These are phyloP conservation scores for Manacus vitellinus DNA, from an alignment of 2,113 vertebrate genomes.

Conservation along the genomic window DNA sequence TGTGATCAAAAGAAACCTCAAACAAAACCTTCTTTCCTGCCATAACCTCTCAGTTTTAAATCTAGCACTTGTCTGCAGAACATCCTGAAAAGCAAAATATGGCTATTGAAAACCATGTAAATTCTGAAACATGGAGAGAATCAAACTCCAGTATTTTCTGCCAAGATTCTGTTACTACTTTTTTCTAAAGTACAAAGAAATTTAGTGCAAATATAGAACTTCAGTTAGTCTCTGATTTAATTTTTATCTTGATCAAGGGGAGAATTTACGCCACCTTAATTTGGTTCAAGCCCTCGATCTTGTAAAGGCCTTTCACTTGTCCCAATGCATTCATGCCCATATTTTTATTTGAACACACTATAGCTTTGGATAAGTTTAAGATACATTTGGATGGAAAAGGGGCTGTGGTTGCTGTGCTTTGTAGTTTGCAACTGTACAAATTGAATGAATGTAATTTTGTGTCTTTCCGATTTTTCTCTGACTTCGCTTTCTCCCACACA, in stretches of 20 bases:
- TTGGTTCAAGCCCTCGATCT: background rate
- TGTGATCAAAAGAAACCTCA: background rate
- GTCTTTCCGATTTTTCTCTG: background rate
- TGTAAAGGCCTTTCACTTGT: background rate
- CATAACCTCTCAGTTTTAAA: background rate
- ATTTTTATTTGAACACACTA: fast-evolving
- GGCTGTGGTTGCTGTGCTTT: background rate
- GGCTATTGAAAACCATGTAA: background rate
- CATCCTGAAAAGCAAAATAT: background rate
- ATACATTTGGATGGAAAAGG: background rate
- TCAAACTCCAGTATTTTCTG: background rate
- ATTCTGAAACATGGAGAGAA: background rate
- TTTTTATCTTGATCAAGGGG: background rate
- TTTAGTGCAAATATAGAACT: background rate
- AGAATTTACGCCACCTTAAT: background rate
- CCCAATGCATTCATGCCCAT: fast-evolving
- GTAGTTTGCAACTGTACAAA: background rate
- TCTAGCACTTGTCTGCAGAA: background rate
- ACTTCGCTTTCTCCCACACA: constrained; percentile 41
- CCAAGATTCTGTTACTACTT: background rate
- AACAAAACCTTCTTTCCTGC: background rate
- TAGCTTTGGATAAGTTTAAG: background rate
- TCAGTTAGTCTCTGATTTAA: background rate
- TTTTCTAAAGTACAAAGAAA: background rate
- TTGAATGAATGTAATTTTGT: constrained; percentile 7